These are phyloP conservation scores for Myotis myotis DNA, from an alignment of 2,797 vertebrate species.

Conservation along the genomic window DNA sequence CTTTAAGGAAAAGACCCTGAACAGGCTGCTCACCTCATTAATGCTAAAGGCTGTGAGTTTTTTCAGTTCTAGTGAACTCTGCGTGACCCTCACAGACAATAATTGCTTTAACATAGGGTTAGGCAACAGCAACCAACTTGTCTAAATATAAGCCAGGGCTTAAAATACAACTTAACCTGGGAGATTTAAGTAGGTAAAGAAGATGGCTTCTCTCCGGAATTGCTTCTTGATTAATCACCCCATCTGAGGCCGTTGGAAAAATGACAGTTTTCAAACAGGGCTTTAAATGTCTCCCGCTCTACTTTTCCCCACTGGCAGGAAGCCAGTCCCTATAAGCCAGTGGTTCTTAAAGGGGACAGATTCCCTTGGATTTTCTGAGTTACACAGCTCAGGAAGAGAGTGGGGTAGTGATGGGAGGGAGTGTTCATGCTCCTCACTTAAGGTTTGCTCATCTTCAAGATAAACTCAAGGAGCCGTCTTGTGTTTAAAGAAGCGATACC, in stretches of 20 bases:
- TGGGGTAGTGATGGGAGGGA: too few species aligned
- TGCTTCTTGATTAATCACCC: slow-evolving; percentile 79
- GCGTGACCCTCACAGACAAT: slow-evolving; percentile 79
- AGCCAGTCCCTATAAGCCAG: slow-evolving; percentile 62
- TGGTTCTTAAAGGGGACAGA: slow-evolving; percentile 65
- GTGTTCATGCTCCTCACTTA: background rate
- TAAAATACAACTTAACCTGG: slow-evolving; percentile 81
- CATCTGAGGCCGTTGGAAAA: slow-evolving; percentile 67
- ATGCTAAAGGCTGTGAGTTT: slow-evolving; percentile 69
- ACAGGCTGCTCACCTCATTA: slow-evolving; percentile 65
- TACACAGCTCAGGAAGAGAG: background rate
- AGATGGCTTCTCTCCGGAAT: slow-evolving; percentile 62
- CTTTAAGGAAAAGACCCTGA: slow-evolving; percentile 68
- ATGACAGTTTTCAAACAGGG: slow-evolving; percentile 73
- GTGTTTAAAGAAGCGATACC: background rate
- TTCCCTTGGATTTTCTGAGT: slow-evolving; percentile 20
- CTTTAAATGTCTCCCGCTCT: slow-evolving; percentile 76
- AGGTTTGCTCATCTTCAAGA: background rate
- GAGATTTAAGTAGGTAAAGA: slow-evolving; percentile 71
- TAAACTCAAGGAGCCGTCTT: background rate
- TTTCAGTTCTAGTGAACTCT: slow-evolving; percentile 81
- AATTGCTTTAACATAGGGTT: slow-evolving; percentile 85
- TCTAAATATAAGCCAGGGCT: slow-evolving; percentile 82
- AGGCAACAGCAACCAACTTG: slow-evolving; percentile 79
- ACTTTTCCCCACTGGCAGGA: slow-evolving; percentile 70